These are phyloP conservation scores for Andricus curvator DNA, from an alignment of 2,888 invertebrate species.

Conservation along the genomic window DNA sequence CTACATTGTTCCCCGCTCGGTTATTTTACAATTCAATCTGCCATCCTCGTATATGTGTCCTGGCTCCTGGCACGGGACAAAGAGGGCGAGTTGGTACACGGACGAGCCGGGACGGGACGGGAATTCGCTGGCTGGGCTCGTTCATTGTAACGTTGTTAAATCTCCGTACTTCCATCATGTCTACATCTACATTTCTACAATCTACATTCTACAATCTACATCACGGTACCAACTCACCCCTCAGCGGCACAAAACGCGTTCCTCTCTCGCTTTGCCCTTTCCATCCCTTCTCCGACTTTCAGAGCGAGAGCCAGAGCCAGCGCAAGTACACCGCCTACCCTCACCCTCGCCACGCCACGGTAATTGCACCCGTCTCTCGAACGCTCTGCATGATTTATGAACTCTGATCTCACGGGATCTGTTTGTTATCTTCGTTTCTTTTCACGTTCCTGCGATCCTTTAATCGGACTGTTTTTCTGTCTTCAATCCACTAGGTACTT, in stretches of 20 bases:
- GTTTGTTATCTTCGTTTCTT: conserved; percentile 31
- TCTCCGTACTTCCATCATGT: conserved; percentile 73
- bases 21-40: conserved; percentile 77
- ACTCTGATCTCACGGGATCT: conserved; percentile 45
- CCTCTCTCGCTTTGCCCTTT: conserved; percentile 47
- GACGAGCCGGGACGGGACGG: conserved; percentile 55
- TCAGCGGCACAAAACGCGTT: conserved; percentile 49
- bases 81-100: conserved; percentile 57
- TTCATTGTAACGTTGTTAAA: conserved; percentile 75
- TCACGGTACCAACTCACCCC: conserved; percentile 12
- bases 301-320: background rate
- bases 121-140: conserved; percentile 61
- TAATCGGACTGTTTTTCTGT: conserved; percentile 24
- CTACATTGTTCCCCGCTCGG: conserved; percentile 72
- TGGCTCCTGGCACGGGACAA: conserved; percentile 55
- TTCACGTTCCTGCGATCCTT: conserved; percentile 19
- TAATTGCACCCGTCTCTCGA: conserved; percentile 65
- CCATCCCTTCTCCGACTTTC: conserved; percentile 40
- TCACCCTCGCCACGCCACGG: conserved; percentile 56
- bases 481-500: conserved; percentile 14
- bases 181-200: conserved; percentile 51
- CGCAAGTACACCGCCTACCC: background rate
- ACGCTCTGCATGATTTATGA: conserved; percentile 64
- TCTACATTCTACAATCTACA: conserved; percentile 12
- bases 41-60: conserved; percentile 60